phyloP scores from a whole-genome alignment of 2,888 invertebrate genomes.

The Lasioglossum malachurum region DNA sequence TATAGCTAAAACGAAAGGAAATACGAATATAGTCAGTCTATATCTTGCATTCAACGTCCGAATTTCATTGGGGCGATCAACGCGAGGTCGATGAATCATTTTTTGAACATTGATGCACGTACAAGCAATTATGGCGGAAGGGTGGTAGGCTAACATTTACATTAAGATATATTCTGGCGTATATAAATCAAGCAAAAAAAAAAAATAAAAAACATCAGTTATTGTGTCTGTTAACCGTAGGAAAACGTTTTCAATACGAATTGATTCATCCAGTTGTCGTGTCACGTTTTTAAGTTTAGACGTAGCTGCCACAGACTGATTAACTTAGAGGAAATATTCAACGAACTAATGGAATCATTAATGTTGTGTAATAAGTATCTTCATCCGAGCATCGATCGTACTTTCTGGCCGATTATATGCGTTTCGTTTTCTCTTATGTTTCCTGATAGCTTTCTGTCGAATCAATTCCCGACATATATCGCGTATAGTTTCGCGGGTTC shows the following conservation, averaged over 20 bases:
- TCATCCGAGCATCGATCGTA: constrained; percentile 52
- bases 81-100: constrained; percentile 51
- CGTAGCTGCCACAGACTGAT: constrained; percentile 61
- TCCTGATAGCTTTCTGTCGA: constrained; percentile 16
- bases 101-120: constrained; percentile 53
- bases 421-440: constrained; percentile 27
- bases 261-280: constrained; percentile 51
- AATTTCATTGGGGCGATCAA: constrained; percentile 25
- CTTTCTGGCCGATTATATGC: constrained; percentile 28
- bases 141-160: constrained; percentile 54
- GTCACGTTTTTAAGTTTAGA: constrained; percentile 57
- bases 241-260: constrained; percentile 45
- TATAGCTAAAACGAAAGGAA: constrained; percentile 31
- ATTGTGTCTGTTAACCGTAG: constrained; percentile 52
- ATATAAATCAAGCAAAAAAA: constrained; percentile 36
- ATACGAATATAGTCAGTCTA: constrained; percentile 47
- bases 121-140: constrained; percentile 55
- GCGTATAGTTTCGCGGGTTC: too few species aligned
- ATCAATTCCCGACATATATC: too few species aligned
- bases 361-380: constrained; percentile 53
- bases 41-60: constrained; percentile 42
- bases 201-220: constrained; percentile 41
- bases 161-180: constrained; percentile 58
- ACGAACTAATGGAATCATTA: constrained; percentile 60
- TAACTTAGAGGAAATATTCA: constrained; percentile 61